A percentile compares a stretch with the other conserved stretches of the same genome.
Evolutionary conservation across 1,140 invertebrate genomes (phyloP).

Genomic region (Hermetia illucens): DNA sequence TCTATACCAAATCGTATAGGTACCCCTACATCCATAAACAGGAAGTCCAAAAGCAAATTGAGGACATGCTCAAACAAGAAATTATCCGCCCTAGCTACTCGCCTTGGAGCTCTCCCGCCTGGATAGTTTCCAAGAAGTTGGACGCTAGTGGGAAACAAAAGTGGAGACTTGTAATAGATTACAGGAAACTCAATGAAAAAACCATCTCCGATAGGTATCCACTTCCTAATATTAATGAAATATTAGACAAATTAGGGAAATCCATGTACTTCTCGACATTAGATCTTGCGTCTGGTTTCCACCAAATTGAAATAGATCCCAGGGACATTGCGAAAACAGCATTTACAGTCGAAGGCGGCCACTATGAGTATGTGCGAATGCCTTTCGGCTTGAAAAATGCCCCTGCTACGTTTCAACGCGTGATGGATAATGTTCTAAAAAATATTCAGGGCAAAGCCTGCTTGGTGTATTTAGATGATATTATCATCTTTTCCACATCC

Average conservation of each 20-base stretch:
- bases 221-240: conserved; percentile 3
- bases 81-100: conserved; percentile 6
- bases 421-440: conserved; percentile 9
- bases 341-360: not conserved
- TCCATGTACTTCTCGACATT: conserved; percentile 3
- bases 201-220: not conserved
- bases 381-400: conserved; percentile 12
- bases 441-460: conserved; percentile 2
- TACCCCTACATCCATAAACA: conserved; percentile 18
- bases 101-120: conserved; percentile 5
- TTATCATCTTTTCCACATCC: conserved; percentile 7
- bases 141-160: conserved; percentile 9
- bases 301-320: conserved; percentile 7
- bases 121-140: conserved; percentile 10
- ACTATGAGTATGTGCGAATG: conserved; percentile 6
- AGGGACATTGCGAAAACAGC: conserved; percentile 2
- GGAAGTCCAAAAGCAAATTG: conserved; percentile 18
- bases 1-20: conserved; percentile 14
- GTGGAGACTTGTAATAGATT: conserved; percentile 21
- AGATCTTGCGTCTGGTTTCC: conserved; percentile 26
- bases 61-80: conserved; percentile 11
- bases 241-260: conserved; percentile 1
- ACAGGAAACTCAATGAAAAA: conserved; percentile 13
- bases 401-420: conserved; percentile 18
- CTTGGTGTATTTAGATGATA: conserved; percentile 6